These are phyloP conservation scores for Musca domestica DNA, from an alignment of 1,140 invertebrate genomes.

Conservation along the genomic window DNA sequence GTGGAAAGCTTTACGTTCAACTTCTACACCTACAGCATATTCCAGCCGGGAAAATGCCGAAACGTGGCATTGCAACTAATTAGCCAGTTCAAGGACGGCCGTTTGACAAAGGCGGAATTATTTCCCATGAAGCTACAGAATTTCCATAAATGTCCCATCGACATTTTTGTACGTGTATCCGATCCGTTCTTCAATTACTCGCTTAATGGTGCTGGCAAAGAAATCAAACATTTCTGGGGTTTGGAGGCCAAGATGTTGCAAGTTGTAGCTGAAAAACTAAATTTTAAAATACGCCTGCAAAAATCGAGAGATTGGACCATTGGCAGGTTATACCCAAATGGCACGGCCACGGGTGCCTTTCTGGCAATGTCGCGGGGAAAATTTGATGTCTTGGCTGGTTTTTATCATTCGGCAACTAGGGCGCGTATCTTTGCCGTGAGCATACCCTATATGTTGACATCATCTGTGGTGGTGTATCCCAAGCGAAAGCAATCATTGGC, in stretches of 20 bases:
- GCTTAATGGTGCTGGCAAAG: neutral
- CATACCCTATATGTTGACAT: neutral
- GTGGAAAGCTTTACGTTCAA: neutral
- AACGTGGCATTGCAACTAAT: neutral
- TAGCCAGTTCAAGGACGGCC: neutral
- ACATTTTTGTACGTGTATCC: too few relatives aligned
- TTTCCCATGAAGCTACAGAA: slow-evolving; percentile 4
- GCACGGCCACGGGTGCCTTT: neutral
- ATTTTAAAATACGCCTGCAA: neutral
- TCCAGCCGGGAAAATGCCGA: neutral
- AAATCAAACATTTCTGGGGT: neutral
- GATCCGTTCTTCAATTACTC: too few relatives aligned
- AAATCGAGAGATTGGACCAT: neutral
- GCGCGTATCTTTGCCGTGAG: neutral
- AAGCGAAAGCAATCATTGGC: neutral
- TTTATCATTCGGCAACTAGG: neutral
- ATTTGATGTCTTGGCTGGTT: neutral
- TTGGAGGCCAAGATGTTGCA: neutral
- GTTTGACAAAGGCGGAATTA: neutral
- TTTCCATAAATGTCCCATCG: neutral
- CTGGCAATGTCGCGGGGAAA: neutral
- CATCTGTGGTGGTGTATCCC: neutral
- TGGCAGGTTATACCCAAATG: neutral
- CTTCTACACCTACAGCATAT: neutral
- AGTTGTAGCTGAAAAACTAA: neutral